These are phyloP conservation scores for Marisa cornuarietis DNA, from an alignment of 1,140 invertebrate genomes.

Conservation along the genomic window DNA sequence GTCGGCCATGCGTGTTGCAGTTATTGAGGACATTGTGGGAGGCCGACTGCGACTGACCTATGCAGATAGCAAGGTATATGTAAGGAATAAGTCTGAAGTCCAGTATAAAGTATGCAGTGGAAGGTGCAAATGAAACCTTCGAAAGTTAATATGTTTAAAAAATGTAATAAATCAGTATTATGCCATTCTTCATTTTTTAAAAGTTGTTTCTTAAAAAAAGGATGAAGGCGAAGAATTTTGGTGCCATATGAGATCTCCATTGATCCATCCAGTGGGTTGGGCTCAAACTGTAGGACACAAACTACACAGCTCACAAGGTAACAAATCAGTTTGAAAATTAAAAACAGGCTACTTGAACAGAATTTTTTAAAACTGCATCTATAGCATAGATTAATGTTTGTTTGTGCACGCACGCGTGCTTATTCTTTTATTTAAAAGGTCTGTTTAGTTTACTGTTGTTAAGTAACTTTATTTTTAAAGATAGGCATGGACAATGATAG, in stretches of 20 bases:
- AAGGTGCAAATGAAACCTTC: too few species aligned
- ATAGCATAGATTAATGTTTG: background rate
- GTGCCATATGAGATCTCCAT: conserved; percentile 93
- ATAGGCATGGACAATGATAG: too few species aligned
- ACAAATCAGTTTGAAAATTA: background rate
- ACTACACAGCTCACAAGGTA: conserved; percentile 74
- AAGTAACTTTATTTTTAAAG: too few species aligned
- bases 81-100: background rate
- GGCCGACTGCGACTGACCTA: conserved; percentile 91
- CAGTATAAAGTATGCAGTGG: too few species aligned
- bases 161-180: background rate
- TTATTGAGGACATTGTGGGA: conserved; percentile 88
- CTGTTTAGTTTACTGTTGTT: too few species aligned
- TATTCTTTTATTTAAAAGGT: background rate
- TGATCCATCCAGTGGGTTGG: conserved; percentile 97
- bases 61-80: conserved; percentile 79
- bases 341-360: too few species aligned
- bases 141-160: background rate
- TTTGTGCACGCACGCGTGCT: background rate
- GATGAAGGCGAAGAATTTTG: conserved; percentile 76
- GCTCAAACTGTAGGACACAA: conserved; percentile 83
- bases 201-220: conserved; percentile 26
- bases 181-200: background rate
- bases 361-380: too few species aligned
- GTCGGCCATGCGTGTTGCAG: conserved; percentile 88